Evolutionary conservation across 2,888 invertebrate genomes (phyloP), one percentile per base, ranked within the genome.

Genomic region (Drosophila neonasuta): DNA sequence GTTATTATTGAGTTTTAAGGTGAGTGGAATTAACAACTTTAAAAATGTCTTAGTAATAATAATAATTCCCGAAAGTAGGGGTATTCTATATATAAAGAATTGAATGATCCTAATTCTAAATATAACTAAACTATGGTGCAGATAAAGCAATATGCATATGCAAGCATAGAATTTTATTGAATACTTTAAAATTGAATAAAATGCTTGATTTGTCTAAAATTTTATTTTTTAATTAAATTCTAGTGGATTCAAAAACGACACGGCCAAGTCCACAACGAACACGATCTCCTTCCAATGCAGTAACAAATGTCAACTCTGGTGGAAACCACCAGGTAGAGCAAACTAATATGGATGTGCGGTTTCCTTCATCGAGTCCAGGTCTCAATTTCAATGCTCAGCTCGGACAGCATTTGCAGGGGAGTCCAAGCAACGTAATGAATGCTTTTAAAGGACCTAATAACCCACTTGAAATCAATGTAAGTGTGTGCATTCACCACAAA

Each of bases 261-360:
- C 92, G 93, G 62, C 88, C 89, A 11, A 91, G 90, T 79, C 89
- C 91, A 8, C 90, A 91, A 64, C 72, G 89, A 20, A 77, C 88
- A 3, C 76, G 89, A 52, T 90, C 90, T 39, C 88, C 90, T 6
- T 55, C 61, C 5, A 86, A 54, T 3, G 42, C 48, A 15, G 54
- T 58, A 36, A 4, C 34, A 6, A 74, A 46, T 11, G 17, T 50
- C 2, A 73, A 42, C 24, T 10, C 61, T 5, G 78, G 60, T 4
- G 78, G 59, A 5, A 75, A 75, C 46, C 82, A 77, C 51, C 24
- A 71, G 20, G 32, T 68, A 1, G 87, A 88, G n/a, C 44, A 83
- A 44, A 74, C 68, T 17, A 80, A 73, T 46, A 79, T 88, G 48
- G 90, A 90, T 41, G 64, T 78, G 2, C 71, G 90, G 39, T 91